Evolutionary conservation across 1,140 invertebrate species (phyloP).

Genomic region (Cephus cinctus): DNA sequence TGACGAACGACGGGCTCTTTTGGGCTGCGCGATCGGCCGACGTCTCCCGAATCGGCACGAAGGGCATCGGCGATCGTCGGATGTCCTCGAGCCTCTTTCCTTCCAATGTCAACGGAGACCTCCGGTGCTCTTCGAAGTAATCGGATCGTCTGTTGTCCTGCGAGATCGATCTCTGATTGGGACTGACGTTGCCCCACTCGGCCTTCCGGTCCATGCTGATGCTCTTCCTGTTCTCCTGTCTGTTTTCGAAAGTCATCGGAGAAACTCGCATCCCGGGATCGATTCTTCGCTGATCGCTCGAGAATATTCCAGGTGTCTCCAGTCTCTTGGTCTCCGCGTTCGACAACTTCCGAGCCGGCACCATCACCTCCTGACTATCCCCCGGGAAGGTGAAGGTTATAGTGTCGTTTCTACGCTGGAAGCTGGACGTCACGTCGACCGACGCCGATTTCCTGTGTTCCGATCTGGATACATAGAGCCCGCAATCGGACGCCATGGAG

Average conservation of each 20-base stretch:
- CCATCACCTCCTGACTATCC: conserved; percentile 32
- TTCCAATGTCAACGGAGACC: conserved; percentile 50
- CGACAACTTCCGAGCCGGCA: conserved; percentile 35
- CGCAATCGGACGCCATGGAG: conserved; percentile 30
- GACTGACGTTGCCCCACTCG: conserved; percentile 46
- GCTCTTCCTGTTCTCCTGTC: conserved; percentile 42
- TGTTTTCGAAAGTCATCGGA: conserved; percentile 43
- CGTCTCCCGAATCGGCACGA: conserved; percentile 45
- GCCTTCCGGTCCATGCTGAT: conserved; percentile 35
- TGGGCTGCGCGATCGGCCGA: conserved; percentile 41
- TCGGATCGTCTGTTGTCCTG: conserved; percentile 49
- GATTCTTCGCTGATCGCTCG: conserved; percentile 37
- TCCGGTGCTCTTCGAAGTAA: conserved; percentile 52
- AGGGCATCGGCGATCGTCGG: conserved; percentile 49
- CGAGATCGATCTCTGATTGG: conserved; percentile 42
- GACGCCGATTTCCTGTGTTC: conserved; percentile 50
- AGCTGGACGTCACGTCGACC: conserved; percentile 41
- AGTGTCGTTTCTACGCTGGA: conserved; percentile 45
- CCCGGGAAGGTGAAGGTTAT: conserved; percentile 48
- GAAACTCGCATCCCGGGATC: conserved; percentile 43
- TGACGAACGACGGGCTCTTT: conserved; percentile 44
- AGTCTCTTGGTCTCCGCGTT: conserved; percentile 30
- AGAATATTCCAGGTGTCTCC: conserved; percentile 34
- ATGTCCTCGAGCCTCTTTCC: conserved; percentile 47
- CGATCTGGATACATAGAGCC: conserved; percentile 39